phyloP scores from a whole-genome alignment of 2,888 invertebrate genomes.

The Yponomeuta cagnagella region DNA sequence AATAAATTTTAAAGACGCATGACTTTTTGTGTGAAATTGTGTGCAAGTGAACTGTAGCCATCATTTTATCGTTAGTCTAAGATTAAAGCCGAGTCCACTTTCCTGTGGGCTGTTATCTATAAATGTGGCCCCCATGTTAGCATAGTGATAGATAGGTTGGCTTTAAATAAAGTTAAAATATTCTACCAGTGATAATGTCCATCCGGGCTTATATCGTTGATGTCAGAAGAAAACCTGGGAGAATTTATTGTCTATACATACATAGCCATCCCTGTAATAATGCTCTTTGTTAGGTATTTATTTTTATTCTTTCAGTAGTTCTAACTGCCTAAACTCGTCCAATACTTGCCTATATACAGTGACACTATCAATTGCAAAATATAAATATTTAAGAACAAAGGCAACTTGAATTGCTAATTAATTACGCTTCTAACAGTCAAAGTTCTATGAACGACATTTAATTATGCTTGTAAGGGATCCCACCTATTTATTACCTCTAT shows the following conservation, averaged over 20 bases:
- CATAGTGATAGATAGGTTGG: constrained; percentile 59
- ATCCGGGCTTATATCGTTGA: constrained; percentile 27
- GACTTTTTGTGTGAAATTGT: too few species aligned
- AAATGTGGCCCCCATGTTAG: constrained; percentile 51
- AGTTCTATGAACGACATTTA: neutral
- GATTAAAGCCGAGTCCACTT: constrained; percentile 13
- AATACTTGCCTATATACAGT: too few species aligned
- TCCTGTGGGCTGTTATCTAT: constrained; percentile 46
- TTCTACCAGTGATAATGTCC: constrained; percentile 51
- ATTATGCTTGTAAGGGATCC: neutral
- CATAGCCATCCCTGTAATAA: too few species aligned
- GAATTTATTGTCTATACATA: neutral
- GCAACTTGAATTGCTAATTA: neutral
- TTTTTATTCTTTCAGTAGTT: too few species aligned
- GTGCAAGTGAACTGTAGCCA: neutral
- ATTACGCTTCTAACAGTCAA: neutral
- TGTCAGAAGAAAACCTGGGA: neutral
- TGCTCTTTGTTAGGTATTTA: too few species aligned
- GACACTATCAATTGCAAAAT: neutral
- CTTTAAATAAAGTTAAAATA: constrained; percentile 62
- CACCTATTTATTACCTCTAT: neutral
- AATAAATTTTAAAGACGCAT: too few species aligned
- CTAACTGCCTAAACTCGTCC: too few species aligned
- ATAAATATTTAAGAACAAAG: neutral
- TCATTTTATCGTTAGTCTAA: neutral